phyloP scores from a whole-genome alignment of 1,140 invertebrate genomes.

The Drosophila leontia region DNA sequence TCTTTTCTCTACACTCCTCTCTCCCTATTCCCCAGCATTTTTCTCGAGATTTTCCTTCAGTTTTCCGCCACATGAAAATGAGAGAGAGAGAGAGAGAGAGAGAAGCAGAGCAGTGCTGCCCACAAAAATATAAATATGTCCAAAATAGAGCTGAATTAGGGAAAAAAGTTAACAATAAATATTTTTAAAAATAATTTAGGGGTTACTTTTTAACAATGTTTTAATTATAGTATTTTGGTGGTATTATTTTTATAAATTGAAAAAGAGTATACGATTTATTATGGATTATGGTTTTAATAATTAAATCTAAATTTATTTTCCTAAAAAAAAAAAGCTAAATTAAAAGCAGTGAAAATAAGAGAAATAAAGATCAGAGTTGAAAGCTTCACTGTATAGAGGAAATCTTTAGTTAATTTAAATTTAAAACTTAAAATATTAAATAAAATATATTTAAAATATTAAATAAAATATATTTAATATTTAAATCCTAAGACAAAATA shows the following conservation, averaged over 20 bases:
- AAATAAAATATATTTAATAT: not conserved
- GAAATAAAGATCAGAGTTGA: not conserved
- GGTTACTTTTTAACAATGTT: not conserved
- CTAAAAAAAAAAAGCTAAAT: not conserved
- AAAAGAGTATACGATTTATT: not conserved
- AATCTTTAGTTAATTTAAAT: too few relatives aligned
- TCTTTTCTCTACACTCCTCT: not conserved
- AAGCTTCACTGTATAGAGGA: not conserved
- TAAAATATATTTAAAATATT: not conserved
- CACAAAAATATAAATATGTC: not conserved
- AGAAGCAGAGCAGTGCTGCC: not conserved
- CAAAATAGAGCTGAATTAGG: not conserved
- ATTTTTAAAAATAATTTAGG: not conserved
- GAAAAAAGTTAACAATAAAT: not conserved
- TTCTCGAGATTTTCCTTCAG: not conserved
- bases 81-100: not conserved
- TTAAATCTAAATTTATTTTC: too few relatives aligned
- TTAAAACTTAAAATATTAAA: not conserved
- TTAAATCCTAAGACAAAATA: too few relatives aligned
- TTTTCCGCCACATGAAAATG: constrained; percentile 4
- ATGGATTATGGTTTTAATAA: not conserved
- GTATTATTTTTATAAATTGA: not conserved
- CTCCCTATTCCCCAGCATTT: too few relatives aligned
- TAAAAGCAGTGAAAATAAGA: not conserved
- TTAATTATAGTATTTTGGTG: too few relatives aligned